Evolutionary conservation across 1,140 invertebrate species (phyloP), one percentile per base, ranked within the genome.

Genomic region (Delia radicum): DNA sequence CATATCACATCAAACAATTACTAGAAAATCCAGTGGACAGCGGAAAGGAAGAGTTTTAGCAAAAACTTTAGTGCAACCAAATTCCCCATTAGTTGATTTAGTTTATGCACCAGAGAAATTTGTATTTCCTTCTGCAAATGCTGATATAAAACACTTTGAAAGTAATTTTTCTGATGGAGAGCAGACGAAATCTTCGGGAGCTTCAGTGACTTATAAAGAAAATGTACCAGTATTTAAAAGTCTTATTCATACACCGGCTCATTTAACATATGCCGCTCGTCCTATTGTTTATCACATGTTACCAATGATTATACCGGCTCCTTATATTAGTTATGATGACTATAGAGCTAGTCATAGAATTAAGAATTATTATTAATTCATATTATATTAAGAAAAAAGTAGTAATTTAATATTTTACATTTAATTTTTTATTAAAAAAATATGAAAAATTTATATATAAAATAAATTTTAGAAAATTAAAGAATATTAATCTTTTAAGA

Each of bases 241-340:
- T n/a, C 15, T 33, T 3, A 46, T 65, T 12, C 78, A 84, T 42
- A 84, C 82, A 5, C 82, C 82, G 0, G 82, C 82, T 8, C 81
- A 84, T 28, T 77, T 84, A 29, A 79, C 82, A 5, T 84, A 80
- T 74, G 78, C 82, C 1, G 82, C 82, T 5, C 73, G 65, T 5
- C 82, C 82, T 2, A 79, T 84, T 55, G 77, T 84, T 10, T 83
- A 80, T 46, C 80, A 84, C 73, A 79, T 75, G 80, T 74, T 84
- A 77, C 82, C 82, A 3, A 76, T 65, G 31, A 81, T 82, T 74
- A 84, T 81, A 28, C 80, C 82, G 0, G 82, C 81, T 61, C 79
- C 79, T 2, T 81, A 79, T 67, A 79, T 82, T 8, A 82, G 80
- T 75, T 84, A 73, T 33, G 79, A 76, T 12, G 80, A 78, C 5